phyloP scores from a whole-genome alignment of 2,113 vertebrate species.

The Noctilio leporinus region DNA sequence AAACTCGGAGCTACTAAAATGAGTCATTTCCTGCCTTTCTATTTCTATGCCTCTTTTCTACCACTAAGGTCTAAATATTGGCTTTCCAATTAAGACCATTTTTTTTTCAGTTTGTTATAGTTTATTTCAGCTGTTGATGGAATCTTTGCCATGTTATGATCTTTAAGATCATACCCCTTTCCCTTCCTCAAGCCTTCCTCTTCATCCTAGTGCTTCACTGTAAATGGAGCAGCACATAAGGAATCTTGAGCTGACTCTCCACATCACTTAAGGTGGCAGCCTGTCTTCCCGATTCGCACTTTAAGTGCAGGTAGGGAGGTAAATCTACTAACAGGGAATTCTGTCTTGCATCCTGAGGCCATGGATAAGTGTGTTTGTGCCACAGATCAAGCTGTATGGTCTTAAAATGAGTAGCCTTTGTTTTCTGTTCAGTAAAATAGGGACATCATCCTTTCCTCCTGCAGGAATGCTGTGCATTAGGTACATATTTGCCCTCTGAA shows the following conservation, averaged over 20 bases:
- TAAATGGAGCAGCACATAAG: not conserved
- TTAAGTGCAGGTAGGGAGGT: not conserved
- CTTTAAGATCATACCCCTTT: not conserved
- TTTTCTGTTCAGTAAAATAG: not conserved
- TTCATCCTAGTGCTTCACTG: not conserved
- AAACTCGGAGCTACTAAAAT: not conserved
- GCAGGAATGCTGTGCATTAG: not conserved
- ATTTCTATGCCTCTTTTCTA: not conserved
- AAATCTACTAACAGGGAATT: not conserved
- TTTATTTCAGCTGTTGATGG: not conserved
- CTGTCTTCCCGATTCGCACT: not conserved
- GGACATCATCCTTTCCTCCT: not conserved
- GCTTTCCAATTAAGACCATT: not conserved
- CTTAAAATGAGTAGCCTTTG: not conserved
- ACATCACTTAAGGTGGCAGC: not conserved
- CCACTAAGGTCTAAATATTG: not conserved
- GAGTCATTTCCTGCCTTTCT: not conserved
- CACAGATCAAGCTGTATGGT: not conserved
- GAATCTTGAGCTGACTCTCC: not conserved
- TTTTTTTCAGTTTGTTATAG: not conserved
- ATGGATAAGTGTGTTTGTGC: not conserved
- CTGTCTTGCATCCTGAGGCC: not conserved
- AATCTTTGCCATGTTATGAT: not conserved
- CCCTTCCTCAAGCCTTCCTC: not conserved
- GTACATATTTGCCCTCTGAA: not conserved